Evolutionary conservation across 1,140 invertebrate genomes (phyloP).

Genomic region (Papilio aristodemus): DNA sequence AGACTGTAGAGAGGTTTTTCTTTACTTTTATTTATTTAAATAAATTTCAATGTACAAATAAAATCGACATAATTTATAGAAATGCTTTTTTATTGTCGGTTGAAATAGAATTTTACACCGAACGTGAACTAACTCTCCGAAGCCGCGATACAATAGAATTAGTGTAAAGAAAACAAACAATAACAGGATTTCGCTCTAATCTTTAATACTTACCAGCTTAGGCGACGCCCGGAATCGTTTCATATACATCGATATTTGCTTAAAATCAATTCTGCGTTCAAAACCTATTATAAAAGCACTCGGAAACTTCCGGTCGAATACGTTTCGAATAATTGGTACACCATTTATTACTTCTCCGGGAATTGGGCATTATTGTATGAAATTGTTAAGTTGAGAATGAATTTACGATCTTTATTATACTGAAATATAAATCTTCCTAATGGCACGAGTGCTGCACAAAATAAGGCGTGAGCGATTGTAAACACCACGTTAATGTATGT

Average conservation of each 20-base stretch:
- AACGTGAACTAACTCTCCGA: slow-evolving; percentile 48
- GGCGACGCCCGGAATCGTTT: slow-evolving; percentile 48
- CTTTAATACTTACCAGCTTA: slow-evolving; percentile 69
- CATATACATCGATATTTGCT: slow-evolving; percentile 68
- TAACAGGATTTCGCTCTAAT: slow-evolving; percentile 76
- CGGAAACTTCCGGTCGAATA: slow-evolving; percentile 72
- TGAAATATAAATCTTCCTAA: slow-evolving; percentile 70
- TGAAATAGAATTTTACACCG: slow-evolving; percentile 21
- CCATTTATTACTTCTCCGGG: slow-evolving; percentile 69
- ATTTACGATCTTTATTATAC: slow-evolving; percentile 69
- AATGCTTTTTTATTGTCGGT: neutral
- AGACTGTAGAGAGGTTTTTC: too few relatives aligned
- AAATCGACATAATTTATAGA: neutral
- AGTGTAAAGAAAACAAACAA: slow-evolving; percentile 76
- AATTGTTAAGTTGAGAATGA: slow-evolving; percentile 66
- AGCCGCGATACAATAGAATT: slow-evolving; percentile 61
- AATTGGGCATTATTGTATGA: slow-evolving; percentile 60
- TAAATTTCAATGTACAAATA: neutral
- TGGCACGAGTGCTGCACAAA: slow-evolving; percentile 59
- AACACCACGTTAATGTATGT: slow-evolving; percentile 45
- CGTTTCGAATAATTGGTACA: slow-evolving; percentile 64
- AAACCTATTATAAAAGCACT: slow-evolving; percentile 70
- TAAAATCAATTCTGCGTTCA: slow-evolving; percentile 62
- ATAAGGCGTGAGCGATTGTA: slow-evolving; percentile 60
- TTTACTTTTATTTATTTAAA: neutral